These are phyloP conservation scores for Uria lomvia DNA, from an alignment of 2,113 vertebrate genomes.

Conservation along the genomic window DNA sequence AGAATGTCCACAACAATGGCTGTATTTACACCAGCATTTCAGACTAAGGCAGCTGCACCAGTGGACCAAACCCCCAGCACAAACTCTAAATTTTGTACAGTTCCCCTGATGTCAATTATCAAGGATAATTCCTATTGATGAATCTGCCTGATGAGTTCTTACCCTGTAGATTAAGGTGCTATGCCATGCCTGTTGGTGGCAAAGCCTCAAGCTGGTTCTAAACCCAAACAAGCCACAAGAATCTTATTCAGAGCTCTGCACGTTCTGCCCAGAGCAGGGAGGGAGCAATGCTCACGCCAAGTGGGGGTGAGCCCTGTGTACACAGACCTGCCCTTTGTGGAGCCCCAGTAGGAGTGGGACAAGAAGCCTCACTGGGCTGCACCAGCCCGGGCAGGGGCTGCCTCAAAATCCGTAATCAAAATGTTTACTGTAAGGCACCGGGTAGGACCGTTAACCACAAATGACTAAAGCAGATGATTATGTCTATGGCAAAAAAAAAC, in stretches of 20 bases:
- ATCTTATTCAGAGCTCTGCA: neutral
- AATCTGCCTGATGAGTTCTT: neutral
- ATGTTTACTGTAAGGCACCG: neutral
- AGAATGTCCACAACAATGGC: neutral
- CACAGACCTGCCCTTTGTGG: neutral
- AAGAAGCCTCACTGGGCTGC: neutral
- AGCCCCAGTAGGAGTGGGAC: neutral
- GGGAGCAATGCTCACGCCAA: neutral
- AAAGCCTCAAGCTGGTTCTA: neutral
- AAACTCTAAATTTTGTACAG: neutral
- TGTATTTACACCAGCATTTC: neutral
- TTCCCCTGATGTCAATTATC: neutral
- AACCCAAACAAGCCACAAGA: neutral
- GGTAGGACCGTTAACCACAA: neutral
- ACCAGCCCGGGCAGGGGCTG: neutral
- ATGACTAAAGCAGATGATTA: neutral
- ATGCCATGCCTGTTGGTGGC: neutral
- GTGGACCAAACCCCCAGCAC: accelerated
- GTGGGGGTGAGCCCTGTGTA: neutral
- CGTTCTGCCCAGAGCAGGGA: neutral
- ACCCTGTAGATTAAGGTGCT: neutral
- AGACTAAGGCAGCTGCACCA: neutral
- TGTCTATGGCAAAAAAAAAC: neutral
- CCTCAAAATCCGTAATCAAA: neutral
- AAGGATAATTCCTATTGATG: neutral